A percentile compares a stretch with the other conserved stretches of the same genome.
These are phyloP conservation scores for Diadromus collaris DNA, from an alignment of 2,888 invertebrate genomes.

Conservation along the genomic window DNA sequence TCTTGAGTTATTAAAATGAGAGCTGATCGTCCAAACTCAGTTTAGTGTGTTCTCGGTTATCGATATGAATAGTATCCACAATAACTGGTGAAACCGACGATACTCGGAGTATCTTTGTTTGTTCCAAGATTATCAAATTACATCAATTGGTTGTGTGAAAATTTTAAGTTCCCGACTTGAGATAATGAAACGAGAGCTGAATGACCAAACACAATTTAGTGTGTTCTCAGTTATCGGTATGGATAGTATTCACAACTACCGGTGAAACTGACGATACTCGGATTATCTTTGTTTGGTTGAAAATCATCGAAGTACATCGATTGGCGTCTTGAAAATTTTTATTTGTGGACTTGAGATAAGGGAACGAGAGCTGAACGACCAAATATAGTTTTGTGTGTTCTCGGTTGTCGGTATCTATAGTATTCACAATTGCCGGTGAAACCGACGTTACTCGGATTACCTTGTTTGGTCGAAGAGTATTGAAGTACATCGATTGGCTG, in stretches of 20 bases:
- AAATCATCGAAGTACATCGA: not conserved
- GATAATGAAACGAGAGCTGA: not conserved
- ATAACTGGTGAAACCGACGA: no score
- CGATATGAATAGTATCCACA: no score
- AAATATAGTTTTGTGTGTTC: slow-evolving; percentile 39
- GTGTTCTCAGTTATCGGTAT: no score
- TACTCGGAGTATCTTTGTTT: no score
- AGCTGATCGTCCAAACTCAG: slow-evolving; percentile 1
- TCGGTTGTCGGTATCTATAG: no score
- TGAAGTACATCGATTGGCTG: not conserved
- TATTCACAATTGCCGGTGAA: no score
- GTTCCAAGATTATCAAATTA: not conserved
- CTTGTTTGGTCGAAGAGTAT: not conserved
- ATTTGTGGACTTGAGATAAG: not conserved
- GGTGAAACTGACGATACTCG: no score
- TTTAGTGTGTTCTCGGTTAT: no score
- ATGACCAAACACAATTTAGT: slow-evolving; percentile 31
- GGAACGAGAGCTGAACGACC: not conserved
- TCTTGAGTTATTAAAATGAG: not conserved
- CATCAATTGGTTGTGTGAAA: not conserved
- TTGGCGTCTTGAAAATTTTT: not conserved
- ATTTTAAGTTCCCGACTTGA: not conserved
- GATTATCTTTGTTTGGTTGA: no score
- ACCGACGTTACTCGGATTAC: no score
- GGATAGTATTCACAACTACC: no score